Base-by-base conservation (phyloP, 2,113 vertebrate species). In the Alces alces region DNA sequence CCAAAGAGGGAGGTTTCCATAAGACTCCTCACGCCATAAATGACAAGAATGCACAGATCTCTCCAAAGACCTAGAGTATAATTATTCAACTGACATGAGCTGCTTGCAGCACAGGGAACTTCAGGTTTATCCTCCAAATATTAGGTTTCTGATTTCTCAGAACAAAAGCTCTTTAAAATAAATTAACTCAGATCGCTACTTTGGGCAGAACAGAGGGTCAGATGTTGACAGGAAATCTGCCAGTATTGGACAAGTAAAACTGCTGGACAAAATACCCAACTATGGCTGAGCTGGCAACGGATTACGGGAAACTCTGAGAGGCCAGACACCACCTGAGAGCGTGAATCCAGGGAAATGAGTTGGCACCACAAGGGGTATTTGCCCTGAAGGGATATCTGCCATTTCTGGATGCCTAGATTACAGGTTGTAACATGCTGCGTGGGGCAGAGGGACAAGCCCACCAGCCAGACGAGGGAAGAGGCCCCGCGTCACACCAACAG, bases 131-230 rank as follows among this genome's bases (percentile, higher is more conserved):
- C 39, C 66, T 93, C 76, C 85, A 95, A 86, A 92, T 43, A 70
- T 28, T 21, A 60, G 27, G 83, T 66, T 97, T 89, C 97, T 91
- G 39, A 85, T 79, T 91, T 91, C 79, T 96, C 82, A 17, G 94
- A 85, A 95, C 79, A 45, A 82, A 73, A 89, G 58, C 55, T 64
- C 86, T 91, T 78, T 82, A 70, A 86, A 95, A 55, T 70, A 95
- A 83, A 93, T 95, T 82, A 96, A 86, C 78, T 39, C 47, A 10
- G 64, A 73, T 88, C 23, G 13, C 3, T 66, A 93, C 43, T 87
- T 45, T 23, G 39, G 91, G 90, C 73, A 90, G 96, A 57, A 87
- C 2, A 94, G 79, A 80, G 28, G 60, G 86, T 82, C 66, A 80
- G 13, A 36, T 47, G 89, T 91, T 79, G 84, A 91, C 61, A 87